Evolutionary conservation across 2,113 vertebrate genomes (phyloP).

Genomic region (Platysternon megacephalum): DNA sequence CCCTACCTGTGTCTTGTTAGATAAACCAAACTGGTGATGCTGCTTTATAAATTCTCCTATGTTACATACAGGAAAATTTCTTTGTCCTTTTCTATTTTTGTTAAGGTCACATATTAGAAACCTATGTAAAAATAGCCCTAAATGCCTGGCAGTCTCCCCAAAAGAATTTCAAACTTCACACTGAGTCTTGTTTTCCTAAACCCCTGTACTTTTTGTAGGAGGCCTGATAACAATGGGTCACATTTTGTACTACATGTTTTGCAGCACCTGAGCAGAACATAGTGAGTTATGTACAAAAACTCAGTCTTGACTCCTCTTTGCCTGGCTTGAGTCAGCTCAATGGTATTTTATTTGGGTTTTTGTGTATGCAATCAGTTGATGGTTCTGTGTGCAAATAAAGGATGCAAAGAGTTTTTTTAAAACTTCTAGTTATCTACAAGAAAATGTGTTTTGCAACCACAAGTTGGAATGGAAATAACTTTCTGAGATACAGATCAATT

Average conservation of each 20-base stretch:
- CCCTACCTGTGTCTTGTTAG: background rate
- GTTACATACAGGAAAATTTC: background rate
- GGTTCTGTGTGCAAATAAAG: constrained; percentile 62
- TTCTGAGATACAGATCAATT: constrained; percentile 72
- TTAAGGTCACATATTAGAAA: background rate
- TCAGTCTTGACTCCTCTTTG: constrained; percentile 39
- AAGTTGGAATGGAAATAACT: constrained; percentile 66
- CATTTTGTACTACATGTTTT: background rate
- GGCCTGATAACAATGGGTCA: background rate
- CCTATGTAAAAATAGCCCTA: background rate
- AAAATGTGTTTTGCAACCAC: constrained; percentile 64
- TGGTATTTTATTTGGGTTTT: constrained; percentile 38
- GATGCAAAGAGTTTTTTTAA: constrained; percentile 21
- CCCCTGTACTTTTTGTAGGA: background rate
- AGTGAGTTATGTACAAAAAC: constrained; percentile 42
- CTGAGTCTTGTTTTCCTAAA: background rate
- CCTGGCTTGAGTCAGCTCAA: constrained; percentile 30
- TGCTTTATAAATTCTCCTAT: background rate
- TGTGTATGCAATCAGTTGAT: constrained; percentile 6
- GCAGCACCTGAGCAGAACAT: constrained; percentile 27
- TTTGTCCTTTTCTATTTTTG: background rate
- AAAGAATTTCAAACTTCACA: background rate
- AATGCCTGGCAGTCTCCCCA: background rate
- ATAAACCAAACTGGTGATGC: background rate
- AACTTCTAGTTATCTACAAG: constrained; percentile 48